A percentile compares a stretch with the other conserved stretches of the same genome.
phyloP scores from a whole-genome alignment of 2,888 invertebrate genomes.

The Parapristionchus giblindavisi region DNA sequence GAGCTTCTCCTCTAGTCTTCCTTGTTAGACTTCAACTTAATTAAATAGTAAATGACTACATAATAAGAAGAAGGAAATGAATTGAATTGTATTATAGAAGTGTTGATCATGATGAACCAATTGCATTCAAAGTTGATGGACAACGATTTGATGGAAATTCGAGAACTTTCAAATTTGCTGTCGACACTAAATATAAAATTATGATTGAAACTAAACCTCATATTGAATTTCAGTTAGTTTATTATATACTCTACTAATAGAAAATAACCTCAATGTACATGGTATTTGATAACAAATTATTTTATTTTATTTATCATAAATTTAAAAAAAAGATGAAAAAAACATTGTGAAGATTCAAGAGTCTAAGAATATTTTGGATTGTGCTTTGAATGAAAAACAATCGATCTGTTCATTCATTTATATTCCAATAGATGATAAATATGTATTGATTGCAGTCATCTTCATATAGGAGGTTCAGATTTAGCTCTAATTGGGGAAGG shows the following conservation, averaged over 20 bases:
- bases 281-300: too few species aligned
- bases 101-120: conserved; percentile 54
- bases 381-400: not conserved
- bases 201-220: conserved; percentile 56
- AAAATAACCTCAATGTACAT: too few species aligned
- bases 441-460: conserved; percentile 44
- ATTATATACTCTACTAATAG: not conserved
- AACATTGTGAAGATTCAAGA: not conserved
- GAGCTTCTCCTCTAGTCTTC: too few species aligned
- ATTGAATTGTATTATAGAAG: conserved; percentile 52
- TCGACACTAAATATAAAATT: conserved; percentile 62
- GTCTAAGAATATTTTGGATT: too few species aligned
- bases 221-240: conserved; percentile 59
- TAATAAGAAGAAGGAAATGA: too few species aligned
- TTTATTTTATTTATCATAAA: too few species aligned
- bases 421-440: not conserved
- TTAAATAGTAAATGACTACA: too few species aligned
- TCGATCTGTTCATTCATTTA: not conserved
- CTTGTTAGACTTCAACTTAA: too few species aligned
- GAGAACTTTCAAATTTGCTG: conserved; percentile 61
- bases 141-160: conserved; percentile 62
- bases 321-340: not conserved
- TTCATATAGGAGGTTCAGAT: conserved; percentile 58
- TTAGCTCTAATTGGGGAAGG: conserved; percentile 44
- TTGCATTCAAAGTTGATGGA: conserved; percentile 67